Base-by-base conservation (phyloP, 2,888 invertebrate genomes). In the Plutella xylostella region DNA sequence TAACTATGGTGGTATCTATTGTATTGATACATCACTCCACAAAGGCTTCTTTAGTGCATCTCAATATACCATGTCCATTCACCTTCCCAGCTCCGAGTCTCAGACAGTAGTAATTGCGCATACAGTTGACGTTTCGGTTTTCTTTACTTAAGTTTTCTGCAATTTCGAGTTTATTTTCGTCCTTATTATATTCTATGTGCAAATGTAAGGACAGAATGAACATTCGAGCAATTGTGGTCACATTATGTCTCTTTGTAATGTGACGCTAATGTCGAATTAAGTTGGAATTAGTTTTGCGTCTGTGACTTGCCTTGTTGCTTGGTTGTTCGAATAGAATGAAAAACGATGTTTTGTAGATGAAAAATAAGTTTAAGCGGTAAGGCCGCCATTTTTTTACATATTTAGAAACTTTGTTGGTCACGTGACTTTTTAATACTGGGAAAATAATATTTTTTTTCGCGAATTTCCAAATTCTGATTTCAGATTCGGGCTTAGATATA, bases 141-240 rank as follows among this genome's bases (percentile, higher is more conserved):
- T 37, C 37, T 37, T 19, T 19, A 19, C 37, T 19, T 18, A 37
- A 20, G 11, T 18, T 15, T 15, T 20, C 12, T 19, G 37, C 19
- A 37, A 37, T 37, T 37, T 37, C 5, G 35, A 35, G 37, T 37
- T 37, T 37, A 37, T 37, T 37, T 37, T 37, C 18, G 37, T 37
- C 20, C 37, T 20, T 37, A 37, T 20, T 37, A 37, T 20, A 20
- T 14, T 19, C 20, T 20, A 37, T 37, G 37, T 37, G 37, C 37
- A 19, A 37, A 37, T 9, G 37, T 19, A 20, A 14, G 37, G 37
- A 20, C 19, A 37, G 19, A 37, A 37, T 20, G 19, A 20, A 14
- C 20, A 19, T 37, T 14, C 20, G 11, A 12, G 12, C 37, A 37
- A 37, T 37, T 37, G 20, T 37, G 37, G 37, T 37, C 37, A 20